phyloP scores from a whole-genome alignment of 2,888 invertebrate species.

The Synergus umbraculus region DNA sequence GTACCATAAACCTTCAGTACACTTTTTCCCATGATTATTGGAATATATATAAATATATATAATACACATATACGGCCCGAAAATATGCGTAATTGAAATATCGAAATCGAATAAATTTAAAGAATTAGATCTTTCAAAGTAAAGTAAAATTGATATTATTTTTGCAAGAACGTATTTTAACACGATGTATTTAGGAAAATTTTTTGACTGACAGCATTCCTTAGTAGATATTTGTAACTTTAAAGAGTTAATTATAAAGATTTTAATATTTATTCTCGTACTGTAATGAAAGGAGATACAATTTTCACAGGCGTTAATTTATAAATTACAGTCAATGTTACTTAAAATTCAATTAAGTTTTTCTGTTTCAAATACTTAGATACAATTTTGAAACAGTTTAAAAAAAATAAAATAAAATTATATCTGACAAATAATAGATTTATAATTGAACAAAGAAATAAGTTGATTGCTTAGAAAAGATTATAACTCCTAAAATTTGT shows the following conservation, averaged over 20 bases:
- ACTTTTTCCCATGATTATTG: background rate
- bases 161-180: background rate
- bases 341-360: background rate
- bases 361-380: background rate
- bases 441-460: background rate
- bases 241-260: constrained; percentile 4
- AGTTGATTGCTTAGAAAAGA: background rate
- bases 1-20: background rate
- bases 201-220: constrained; percentile 5
- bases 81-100: background rate
- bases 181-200: background rate
- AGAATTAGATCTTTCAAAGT: background rate
- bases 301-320: background rate
- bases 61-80: background rate
- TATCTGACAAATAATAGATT: background rate
- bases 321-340: background rate
- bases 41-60: background rate
- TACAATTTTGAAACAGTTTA: background rate
- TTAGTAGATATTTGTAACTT: constrained; percentile 2
- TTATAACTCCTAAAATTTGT: background rate
- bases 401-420: background rate
- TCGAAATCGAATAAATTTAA: background rate
- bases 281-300: background rate
- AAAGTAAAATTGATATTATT: background rate
- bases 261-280: constrained; percentile 2